Conservation (phyloP, 2,113 vertebrate species). For the Oplegnathus fasciatus region DNA sequence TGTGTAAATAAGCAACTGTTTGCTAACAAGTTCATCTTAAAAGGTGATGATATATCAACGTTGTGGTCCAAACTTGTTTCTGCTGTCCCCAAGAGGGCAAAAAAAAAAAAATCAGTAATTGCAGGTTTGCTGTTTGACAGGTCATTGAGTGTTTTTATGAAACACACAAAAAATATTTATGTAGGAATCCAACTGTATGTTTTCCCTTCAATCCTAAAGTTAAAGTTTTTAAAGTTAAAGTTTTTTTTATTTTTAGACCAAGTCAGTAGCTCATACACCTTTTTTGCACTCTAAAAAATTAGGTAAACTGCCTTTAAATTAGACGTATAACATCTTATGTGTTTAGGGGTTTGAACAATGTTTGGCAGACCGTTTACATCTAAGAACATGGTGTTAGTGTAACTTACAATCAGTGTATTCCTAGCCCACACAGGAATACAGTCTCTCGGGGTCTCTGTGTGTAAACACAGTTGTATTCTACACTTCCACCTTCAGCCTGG, state of each 20-base stretch:
- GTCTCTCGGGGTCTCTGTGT: background rate
- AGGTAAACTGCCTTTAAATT: background rate
- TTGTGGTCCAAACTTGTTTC: background rate
- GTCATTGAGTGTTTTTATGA: background rate
- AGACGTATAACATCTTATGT: background rate
- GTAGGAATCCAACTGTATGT: background rate
- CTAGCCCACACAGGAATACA: background rate
- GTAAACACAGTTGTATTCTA: conserved; percentile 27
- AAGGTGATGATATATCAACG: background rate
- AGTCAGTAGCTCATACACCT: background rate
- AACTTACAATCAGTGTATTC: background rate
- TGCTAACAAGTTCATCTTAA: background rate
- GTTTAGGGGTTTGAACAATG: conserved; percentile 13
- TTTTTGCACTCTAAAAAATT: background rate
- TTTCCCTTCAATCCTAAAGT: background rate
- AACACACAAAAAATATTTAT: background rate
- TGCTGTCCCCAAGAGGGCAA: background rate
- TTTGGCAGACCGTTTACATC: conserved; percentile 1
- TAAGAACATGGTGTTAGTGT: background rate
- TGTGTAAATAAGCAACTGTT: background rate
- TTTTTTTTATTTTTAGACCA: too few relatives aligned
- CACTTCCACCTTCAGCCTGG: background rate
- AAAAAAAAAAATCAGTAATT: background rate
- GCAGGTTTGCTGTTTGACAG: background rate
- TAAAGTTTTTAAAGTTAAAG: too few relatives aligned